Percentiles rank a stretch among this genome's conserved stretches.
Conservation (phyloP, 2,888 invertebrate genomes). For the Drosophila cognata region DNA sequence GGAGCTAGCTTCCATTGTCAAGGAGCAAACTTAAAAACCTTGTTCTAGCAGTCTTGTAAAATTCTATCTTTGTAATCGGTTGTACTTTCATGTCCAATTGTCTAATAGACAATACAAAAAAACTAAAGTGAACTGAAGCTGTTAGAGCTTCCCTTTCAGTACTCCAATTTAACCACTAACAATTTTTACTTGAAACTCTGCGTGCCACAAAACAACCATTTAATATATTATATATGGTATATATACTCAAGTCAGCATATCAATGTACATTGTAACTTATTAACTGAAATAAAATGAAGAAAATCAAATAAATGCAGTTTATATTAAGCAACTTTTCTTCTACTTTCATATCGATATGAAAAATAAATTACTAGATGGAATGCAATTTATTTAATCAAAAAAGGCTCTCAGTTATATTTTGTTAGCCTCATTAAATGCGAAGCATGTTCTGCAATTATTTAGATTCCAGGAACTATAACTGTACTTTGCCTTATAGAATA, state of each 20-base stretch:
- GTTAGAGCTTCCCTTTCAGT: neutral
- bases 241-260: neutral
- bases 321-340: neutral
- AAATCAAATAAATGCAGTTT: neutral
- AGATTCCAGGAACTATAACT: neutral
- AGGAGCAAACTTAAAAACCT: too few relatives aligned
- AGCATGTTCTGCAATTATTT: neutral
- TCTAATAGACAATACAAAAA: neutral
- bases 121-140: neutral
- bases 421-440: neutral
- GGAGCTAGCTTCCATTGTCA: accelerated
- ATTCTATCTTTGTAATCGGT: too few relatives aligned
- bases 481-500: neutral
- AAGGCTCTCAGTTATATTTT: neutral
- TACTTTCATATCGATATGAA: neutral
- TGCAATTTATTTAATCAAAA: neutral
- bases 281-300: neutral
- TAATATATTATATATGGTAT: neutral
- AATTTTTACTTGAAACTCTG: neutral
- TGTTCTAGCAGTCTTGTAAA: too few relatives aligned
- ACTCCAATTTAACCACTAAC: neutral
- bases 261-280: neutral
- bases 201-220: neutral
- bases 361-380: neutral
- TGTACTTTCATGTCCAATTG: too few relatives aligned